Evolutionary conservation across 2,113 vertebrate species (phyloP).

Genomic region (Diadophis punctatus): DNA sequence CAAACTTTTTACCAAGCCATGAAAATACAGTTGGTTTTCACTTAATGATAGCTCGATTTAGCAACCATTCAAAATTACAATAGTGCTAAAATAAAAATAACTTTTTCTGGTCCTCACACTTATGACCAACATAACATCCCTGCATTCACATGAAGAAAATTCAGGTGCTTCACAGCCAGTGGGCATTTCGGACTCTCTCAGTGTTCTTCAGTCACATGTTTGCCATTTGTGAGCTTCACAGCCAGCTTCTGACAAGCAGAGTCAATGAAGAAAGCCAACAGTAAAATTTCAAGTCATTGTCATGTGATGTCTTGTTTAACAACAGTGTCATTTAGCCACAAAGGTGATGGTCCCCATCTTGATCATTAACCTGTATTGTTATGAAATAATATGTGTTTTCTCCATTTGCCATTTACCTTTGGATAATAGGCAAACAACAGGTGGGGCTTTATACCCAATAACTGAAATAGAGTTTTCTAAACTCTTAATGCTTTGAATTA

Average conservation of each 20-base stretch:
- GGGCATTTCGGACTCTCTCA: background rate
- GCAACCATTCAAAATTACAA: background rate
- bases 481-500: background rate
- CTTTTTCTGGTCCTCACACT: background rate
- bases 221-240: background rate
- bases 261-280: background rate
- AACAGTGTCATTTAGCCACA: background rate
- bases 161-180: background rate
- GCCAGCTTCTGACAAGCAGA: background rate
- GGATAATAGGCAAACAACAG: background rate
- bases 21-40: background rate
- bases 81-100: background rate
- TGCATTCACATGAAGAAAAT: background rate
- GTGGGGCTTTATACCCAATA: background rate
- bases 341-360: background rate
- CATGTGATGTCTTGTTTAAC: background rate
- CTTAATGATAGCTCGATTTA: background rate
- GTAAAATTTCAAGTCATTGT: background rate
- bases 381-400: background rate
- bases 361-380: background rate
- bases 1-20: too few species aligned
- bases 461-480: background rate
- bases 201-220: background rate
- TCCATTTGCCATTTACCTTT: background rate
- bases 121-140: background rate